phyloP scores from a whole-genome alignment of 1,140 invertebrate species.

The Solen grandis region DNA sequence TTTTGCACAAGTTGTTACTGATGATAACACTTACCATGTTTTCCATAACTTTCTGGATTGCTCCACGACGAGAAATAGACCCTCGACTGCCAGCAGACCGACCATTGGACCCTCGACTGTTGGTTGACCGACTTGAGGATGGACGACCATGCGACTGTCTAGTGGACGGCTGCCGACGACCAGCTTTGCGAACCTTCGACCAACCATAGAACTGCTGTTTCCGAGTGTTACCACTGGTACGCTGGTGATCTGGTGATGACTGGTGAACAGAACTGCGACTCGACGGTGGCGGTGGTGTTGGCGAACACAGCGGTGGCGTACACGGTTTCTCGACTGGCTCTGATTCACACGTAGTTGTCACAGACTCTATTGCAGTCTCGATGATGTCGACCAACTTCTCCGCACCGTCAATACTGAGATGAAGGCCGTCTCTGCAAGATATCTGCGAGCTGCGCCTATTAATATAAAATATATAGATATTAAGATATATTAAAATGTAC shows the following conservation, averaged over 20 bases:
- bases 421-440: too few relatives aligned
- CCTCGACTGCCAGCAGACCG: neutral
- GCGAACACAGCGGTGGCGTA: constrained; percentile 4
- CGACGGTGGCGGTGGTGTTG: constrained; percentile 4
- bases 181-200: neutral
- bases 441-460: constrained; percentile 5
- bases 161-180: neutral
- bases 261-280: neutral
- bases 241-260: neutral
- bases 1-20: neutral
- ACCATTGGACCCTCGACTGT: neutral
- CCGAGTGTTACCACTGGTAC: neutral
- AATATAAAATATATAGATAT: neutral
- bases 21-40: neutral
- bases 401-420: too few relatives aligned
- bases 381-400: too few relatives aligned
- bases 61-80: neutral
- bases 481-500: neutral
- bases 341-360: too few relatives aligned
- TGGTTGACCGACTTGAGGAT: neutral
- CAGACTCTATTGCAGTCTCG: too few relatives aligned
- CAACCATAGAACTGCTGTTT: neutral
- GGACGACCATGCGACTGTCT: neutral
- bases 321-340: too few relatives aligned
- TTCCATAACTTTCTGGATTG: neutral